A percentile compares a stretch with the other conserved stretches of the same genome.
Evolutionary conservation across 2,113 vertebrate genomes (phyloP).

Genomic region (Turnix velox): DNA sequence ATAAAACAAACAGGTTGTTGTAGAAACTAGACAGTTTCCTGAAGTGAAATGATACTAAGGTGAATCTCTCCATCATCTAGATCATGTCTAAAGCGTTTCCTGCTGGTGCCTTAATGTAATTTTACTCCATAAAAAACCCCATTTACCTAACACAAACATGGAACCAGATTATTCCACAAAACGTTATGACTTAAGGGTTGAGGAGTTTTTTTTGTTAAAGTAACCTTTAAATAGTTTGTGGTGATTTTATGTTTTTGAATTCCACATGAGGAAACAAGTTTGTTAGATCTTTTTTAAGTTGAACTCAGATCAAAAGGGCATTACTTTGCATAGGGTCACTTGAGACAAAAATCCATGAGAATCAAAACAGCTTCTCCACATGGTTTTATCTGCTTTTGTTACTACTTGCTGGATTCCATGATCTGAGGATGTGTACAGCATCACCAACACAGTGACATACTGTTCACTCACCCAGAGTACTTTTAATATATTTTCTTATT

Average conservation of each 20-base stretch:
- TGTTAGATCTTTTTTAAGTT: neutral
- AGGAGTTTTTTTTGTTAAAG: neutral
- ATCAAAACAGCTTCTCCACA: neutral
- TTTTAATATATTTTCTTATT: neutral
- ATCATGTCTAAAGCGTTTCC: neutral
- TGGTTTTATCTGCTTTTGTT: neutral
- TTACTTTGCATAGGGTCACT: neutral
- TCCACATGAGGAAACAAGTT: neutral
- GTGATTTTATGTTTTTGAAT: neutral
- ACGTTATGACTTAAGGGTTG: neutral
- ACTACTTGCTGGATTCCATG: neutral
- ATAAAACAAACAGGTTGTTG: neutral
- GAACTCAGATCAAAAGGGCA: neutral
- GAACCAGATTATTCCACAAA: neutral
- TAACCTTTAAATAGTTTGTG: neutral
- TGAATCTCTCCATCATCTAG: neutral
- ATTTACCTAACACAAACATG: neutral
- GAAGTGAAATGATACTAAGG: neutral
- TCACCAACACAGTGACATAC: neutral
- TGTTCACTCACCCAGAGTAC: neutral
- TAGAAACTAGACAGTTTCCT: neutral
- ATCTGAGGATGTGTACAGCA: neutral
- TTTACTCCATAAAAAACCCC: neutral
- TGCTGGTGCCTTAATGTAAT: neutral
- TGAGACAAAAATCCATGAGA: neutral